phyloP scores from a whole-genome alignment of 2,888 invertebrate genomes.

The Petrolisthes cinctipes region DNA sequence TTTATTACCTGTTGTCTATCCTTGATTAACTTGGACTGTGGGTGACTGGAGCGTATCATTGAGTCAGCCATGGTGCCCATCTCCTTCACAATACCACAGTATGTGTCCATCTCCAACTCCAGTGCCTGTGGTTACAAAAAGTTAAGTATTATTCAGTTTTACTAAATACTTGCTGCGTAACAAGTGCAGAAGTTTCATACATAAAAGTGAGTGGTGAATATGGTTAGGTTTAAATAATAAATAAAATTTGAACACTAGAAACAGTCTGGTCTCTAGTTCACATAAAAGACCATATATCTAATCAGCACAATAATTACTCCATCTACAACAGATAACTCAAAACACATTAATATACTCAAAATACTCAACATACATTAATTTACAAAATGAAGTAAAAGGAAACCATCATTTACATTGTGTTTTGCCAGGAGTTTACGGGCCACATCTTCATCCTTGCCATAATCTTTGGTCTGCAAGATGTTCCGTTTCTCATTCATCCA shows the following conservation, averaged over 20 bases:
- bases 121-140: conserved; percentile 76
- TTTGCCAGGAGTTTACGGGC: conserved; percentile 93
- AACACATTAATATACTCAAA: no score
- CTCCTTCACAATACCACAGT: conserved; percentile 90
- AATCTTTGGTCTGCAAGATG: conserved; percentile 84
- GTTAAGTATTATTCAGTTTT: neutral
- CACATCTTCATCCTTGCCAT: conserved; percentile 89
- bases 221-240: no score
- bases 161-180: neutral
- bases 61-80: conserved; percentile 89
- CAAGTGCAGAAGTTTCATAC: no score
- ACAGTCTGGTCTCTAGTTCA: no score
- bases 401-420: conserved; percentile 79
- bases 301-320: no score
- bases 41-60: conserved; percentile 85
- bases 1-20: conserved; percentile 77
- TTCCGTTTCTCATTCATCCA: conserved; percentile 92
- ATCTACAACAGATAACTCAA: no score
- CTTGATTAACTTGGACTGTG: conserved; percentile 84
- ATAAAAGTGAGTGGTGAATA: no score
- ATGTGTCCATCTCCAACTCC: conserved; percentile 90
- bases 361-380: no score
- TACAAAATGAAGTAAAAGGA: no score
- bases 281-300: no score
- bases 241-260: no score